Base-by-base conservation (phyloP, 2,888 invertebrate species). In the Spisula subtruncata region DNA sequence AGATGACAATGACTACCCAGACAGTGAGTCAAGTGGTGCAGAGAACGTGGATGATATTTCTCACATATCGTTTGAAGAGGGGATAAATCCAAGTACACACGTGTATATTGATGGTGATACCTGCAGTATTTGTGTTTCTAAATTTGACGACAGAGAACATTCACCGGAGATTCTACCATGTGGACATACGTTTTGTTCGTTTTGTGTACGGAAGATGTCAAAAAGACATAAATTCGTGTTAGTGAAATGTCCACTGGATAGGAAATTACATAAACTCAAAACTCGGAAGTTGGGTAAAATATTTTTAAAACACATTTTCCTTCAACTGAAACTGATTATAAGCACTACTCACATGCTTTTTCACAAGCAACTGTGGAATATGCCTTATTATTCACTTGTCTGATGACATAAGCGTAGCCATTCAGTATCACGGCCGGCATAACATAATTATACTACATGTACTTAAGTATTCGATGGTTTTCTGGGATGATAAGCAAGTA, bases 121-220 rank as follows among this genome's bases (percentile, higher is more conserved):
- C 6, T 66, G 60, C 6, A 25, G 60, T 6, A 25, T 66, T 25
- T 66, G 60, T 66, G n/a, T 25, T 25, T 66, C n/a, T 12, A 66
- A 25, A n/a, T 66, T n/a, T 66, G 60, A 66, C 60, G 25, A 66
- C 25, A 25, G 25, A 12, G 60, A 66, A 10, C 60, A 66, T 66
- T 4, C 25, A 8, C 60, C 60, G 5, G n/a, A 66, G 25, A 66
- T 66, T 25, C 25, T 66, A 66, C 60, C 60, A 6, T 66, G 60
- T 66, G 60, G 60, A 10, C 60, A 66, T 66, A 66, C 60, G 25
- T 25, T 66, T n/a, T 66, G 60, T 66, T 10, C 10, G n/a, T 66
- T 66, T 66, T 66, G 60, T 66, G 12, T 66, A 66, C n/a, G 60
- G n/a, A 25, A 66, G 60, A 66, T 66, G n/a, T 66, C 60, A 25